These are phyloP conservation scores for Uromys caudimaculatus DNA, from an alignment of 2,797 vertebrate genomes.

Conservation along the genomic window DNA sequence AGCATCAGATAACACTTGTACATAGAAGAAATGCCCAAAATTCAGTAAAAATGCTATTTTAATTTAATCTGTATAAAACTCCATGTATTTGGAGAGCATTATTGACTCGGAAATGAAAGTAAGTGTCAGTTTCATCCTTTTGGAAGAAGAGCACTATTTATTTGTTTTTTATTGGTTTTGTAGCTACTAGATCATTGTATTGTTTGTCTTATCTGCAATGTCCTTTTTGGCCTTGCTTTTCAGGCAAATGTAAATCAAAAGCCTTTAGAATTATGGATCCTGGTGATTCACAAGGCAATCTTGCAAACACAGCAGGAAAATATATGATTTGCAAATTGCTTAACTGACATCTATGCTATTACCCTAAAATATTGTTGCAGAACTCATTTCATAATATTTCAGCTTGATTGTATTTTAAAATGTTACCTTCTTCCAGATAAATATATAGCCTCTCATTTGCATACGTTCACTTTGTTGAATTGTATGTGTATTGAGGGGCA, in stretches of 20 bases:
- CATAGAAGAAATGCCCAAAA: constrained; percentile 69
- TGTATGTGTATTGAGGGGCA: constrained; percentile 60
- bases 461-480: constrained; percentile 77
- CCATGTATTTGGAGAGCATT: constrained; percentile 74
- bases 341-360: constrained; percentile 88
- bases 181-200: constrained; percentile 82
- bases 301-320: constrained; percentile 87
- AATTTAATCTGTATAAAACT: constrained; percentile 62
- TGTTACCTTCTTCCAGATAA: constrained; percentile 85
- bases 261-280: constrained; percentile 84
- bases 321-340: constrained; percentile 88
- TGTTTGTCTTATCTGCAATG: constrained; percentile 83
- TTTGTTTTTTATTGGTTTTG: constrained; percentile 80
- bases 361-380: constrained; percentile 87
- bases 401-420: constrained; percentile 87
- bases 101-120: constrained; percentile 69
- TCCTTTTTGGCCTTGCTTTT: constrained; percentile 85
- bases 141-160: constrained; percentile 74
- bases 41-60: constrained; percentile 68
- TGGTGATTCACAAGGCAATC: constrained; percentile 89
- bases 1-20: neutral
- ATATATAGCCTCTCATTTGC: constrained; percentile 82
- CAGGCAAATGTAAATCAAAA: constrained; percentile 88
- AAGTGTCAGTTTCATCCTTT: constrained; percentile 69
- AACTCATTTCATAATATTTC: constrained; percentile 87